Evolutionary conservation across 1,140 invertebrate genomes (phyloP).

Genomic region (Mycetomoellerius zeteki): DNA sequence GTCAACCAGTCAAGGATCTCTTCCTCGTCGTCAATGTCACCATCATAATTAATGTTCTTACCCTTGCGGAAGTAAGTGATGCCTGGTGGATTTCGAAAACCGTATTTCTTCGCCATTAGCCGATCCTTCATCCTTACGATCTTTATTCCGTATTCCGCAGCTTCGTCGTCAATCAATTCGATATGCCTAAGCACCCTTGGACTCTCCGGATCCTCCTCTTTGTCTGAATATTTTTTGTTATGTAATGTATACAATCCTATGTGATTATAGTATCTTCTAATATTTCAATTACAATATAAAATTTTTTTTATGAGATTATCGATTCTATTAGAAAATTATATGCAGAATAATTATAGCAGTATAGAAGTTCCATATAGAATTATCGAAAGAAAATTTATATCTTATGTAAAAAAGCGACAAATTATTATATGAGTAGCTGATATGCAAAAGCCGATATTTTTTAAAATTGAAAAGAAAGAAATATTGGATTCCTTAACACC

Average conservation of each 20-base stretch:
- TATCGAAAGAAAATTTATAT: not conserved
- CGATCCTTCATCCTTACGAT: conserved; percentile 96
- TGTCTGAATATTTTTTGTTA: conserved; percentile 88
- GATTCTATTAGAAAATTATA: not conserved
- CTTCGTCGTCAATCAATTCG: conserved; percentile 97
- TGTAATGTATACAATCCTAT: not conserved
- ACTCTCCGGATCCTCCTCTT: conserved; percentile 93
- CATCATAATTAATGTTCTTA: conserved; percentile 96
- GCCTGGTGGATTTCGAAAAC: conserved; percentile 95
- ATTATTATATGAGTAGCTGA: too few species aligned
- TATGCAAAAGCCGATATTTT: too few species aligned
- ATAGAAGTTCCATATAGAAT: not conserved
- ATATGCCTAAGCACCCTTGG: conserved; percentile 93
- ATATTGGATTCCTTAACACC: too few species aligned
- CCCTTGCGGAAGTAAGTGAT: conserved; percentile 97
- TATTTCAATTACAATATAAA: conserved; percentile 5
- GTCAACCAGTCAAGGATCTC: conserved; percentile 97
- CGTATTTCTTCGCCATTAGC: conserved; percentile 98
- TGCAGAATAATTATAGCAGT: not conserved
- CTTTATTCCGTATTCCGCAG: conserved; percentile 96
- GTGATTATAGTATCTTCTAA: not conserved
- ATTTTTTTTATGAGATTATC: not conserved
- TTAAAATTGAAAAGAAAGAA: too few species aligned
- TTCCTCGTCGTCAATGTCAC: conserved; percentile 97
- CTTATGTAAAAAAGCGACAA: not conserved